Evolutionary conservation across 2,797 vertebrate species (phyloP).

Genomic region (Pipistrellus pipistrellus): DNA sequence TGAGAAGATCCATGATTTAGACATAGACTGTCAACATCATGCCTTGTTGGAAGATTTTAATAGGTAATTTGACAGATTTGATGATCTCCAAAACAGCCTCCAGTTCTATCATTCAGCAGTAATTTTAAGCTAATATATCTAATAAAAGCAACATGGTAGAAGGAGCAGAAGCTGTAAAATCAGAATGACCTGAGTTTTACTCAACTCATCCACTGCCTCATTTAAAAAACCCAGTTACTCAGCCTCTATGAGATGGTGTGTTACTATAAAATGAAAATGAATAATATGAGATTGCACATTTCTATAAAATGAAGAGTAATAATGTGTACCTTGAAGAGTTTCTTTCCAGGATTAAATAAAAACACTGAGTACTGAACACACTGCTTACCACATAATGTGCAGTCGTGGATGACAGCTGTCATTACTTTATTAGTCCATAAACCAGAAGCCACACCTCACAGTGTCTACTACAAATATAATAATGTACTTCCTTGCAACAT

Average conservation of each 20-base stretch:
- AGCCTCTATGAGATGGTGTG: background rate
- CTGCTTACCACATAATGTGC: background rate
- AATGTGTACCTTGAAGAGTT: background rate
- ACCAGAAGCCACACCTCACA: background rate
- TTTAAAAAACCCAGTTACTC: background rate
- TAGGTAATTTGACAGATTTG: background rate
- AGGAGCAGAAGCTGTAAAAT: background rate
- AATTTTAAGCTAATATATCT: background rate
- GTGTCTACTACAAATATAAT: background rate
- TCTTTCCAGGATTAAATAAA: constrained; percentile 28
- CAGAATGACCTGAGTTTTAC: background rate
- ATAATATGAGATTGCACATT: background rate
- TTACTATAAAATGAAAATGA: background rate
- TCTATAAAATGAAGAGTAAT: background rate
- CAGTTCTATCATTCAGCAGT: background rate
- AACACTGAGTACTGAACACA: background rate
- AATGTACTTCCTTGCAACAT: background rate
- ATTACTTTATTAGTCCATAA: background rate
- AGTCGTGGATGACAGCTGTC: background rate
- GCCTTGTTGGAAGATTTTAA: background rate
- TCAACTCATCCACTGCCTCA: background rate
- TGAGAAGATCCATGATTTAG: background rate
- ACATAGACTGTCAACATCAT: background rate
- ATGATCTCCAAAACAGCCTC: background rate
- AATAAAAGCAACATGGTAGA: background rate